These are phyloP conservation scores for Acheta domesticus DNA, from an alignment of 2,888 invertebrate species.

Conservation along the genomic window DNA sequence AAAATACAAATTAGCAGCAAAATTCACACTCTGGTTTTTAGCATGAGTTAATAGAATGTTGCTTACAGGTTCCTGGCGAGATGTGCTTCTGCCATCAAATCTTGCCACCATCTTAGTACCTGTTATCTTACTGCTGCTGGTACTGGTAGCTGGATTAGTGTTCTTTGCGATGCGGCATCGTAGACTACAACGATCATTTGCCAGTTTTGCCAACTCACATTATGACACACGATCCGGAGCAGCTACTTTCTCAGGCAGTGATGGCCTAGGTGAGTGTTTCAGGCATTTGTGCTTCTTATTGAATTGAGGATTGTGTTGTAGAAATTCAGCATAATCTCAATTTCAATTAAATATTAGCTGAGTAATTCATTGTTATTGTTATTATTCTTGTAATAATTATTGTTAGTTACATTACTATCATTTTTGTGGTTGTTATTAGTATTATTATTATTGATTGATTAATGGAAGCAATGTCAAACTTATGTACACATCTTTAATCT, in stretches of 20 bases:
- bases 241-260: constrained; percentile 72
- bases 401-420: too few species aligned
- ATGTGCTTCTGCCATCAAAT: constrained; percentile 40
- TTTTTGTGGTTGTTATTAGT: too few species aligned
- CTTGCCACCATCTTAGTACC: constrained; percentile 55
- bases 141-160: constrained; percentile 58
- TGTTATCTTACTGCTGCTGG: constrained; percentile 54
- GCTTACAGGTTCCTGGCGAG: constrained; percentile 35
- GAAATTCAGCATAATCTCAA: too few species aligned
- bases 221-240: constrained; percentile 84
- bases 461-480: too few species aligned
- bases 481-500: too few species aligned
- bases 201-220: constrained; percentile 76
- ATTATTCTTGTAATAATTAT: too few species aligned
- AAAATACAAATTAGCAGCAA: too few species aligned
- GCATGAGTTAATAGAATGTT: too few species aligned
- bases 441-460: too few species aligned
- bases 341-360: too few species aligned
- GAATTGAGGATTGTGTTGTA: neutral
- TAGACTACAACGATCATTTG: constrained; percentile 71
- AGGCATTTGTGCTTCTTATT: neutral
- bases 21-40: too few species aligned
- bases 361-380: too few species aligned
- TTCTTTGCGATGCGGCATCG: constrained; percentile 66
- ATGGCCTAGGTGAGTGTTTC: constrained; percentile 59